These are phyloP conservation scores for Sternotherus odoratus DNA, from an alignment of 2,797 vertebrate species.

Conservation along the genomic window DNA sequence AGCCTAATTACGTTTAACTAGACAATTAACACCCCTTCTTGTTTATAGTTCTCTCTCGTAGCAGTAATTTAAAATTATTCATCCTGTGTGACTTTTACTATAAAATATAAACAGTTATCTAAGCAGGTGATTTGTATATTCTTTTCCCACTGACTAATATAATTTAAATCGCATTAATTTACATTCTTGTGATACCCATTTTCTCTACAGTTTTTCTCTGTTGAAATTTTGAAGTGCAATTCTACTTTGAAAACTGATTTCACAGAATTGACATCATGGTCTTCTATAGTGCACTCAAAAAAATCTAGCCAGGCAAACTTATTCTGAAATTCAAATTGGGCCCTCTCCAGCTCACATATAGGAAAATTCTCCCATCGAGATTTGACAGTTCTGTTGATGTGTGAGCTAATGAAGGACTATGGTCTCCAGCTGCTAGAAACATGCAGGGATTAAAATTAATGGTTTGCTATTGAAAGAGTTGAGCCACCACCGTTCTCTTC, in stretches of 20 bases:
- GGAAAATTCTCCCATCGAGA: neutral
- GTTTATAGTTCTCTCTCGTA: neutral
- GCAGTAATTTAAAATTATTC: neutral
- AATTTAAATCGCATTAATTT: neutral
- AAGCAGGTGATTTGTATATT: neutral
- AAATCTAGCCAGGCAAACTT: neutral
- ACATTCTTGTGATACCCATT: neutral
- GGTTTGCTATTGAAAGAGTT: neutral
- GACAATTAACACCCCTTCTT: neutral
- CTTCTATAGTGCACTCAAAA: neutral
- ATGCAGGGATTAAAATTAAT: neutral
- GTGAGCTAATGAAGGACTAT: too few species aligned
- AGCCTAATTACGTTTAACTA: conserved; percentile 6
- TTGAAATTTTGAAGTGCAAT: neutral
- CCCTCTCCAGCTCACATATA: neutral
- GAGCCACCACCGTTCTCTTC: neutral
- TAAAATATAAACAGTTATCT: neutral
- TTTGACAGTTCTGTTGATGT: neutral
- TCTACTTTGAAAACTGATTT: neutral
- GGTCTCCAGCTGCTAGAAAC: neutral
- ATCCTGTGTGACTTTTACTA: neutral
- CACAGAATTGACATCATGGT: neutral
- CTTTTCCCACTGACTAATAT: neutral
- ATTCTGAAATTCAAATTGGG: neutral
- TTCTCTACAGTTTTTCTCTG: neutral